Evolutionary conservation across 2,113 vertebrate species (phyloP).

Genomic region (Cyprinus carpio): DNA sequence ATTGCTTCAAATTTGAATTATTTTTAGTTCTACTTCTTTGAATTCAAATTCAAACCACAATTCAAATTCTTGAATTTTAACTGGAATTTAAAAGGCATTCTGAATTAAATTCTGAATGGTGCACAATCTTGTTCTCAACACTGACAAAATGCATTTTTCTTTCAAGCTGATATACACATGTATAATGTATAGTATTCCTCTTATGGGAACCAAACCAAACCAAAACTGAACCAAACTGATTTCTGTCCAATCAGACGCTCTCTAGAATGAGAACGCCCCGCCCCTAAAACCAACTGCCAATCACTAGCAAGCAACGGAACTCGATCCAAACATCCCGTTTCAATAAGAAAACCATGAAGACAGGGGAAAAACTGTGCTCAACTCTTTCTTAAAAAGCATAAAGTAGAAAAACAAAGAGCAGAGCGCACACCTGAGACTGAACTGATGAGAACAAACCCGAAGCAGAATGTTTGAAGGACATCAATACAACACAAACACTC

Average conservation of each 20-base stretch:
- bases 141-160: not conserved
- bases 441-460: conserved; percentile 1
- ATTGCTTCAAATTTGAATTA: no score
- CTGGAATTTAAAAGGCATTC: no score
- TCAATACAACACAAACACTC: conserved; percentile 25
- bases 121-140: no score
- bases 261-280: not conserved
- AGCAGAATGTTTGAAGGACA: conserved; percentile 27
- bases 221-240: not conserved
- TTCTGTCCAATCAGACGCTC: conserved; percentile 17
- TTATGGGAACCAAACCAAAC: not conserved
- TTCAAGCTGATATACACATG: no score
- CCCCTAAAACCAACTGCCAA: not conserved
- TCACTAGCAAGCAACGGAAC: not conserved
- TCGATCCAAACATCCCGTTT: not conserved
- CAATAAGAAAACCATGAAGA: not conserved
- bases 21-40: no score
- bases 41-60: no score
- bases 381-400: not conserved
- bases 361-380: not conserved
- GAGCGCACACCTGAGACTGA: not conserved
- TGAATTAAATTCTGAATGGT: no score
- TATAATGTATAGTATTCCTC: not conserved
- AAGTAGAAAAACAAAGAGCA: conserved; percentile 19
- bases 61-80: no score